Percentiles rank a stretch among this genome's conserved stretches.
These are phyloP conservation scores for Turnix velox DNA, from an alignment of 2,113 vertebrate species.

Conservation along the genomic window DNA sequence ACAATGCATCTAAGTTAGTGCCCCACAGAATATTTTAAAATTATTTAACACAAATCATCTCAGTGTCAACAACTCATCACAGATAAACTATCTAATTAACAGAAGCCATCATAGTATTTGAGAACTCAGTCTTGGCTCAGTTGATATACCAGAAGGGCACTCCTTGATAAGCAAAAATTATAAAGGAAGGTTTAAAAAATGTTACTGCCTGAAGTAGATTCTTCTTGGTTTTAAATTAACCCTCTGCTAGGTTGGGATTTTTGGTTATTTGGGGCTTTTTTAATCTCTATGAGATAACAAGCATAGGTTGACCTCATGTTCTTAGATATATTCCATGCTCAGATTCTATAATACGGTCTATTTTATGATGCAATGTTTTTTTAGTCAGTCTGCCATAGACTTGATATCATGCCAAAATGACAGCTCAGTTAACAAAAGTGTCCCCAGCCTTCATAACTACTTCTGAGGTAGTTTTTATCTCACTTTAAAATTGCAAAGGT, in stretches of 20 bases:
- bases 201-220: slow-evolving; percentile 72
- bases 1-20: slow-evolving; percentile 75
- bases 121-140: slow-evolving; percentile 83
- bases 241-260: slow-evolving; percentile 56
- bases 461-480: slow-evolving; percentile 39
- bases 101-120: slow-evolving; percentile 83
- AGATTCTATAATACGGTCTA: slow-evolving; percentile 24
- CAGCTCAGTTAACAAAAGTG: slow-evolving; percentile 68
- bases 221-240: slow-evolving; percentile 75
- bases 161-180: slow-evolving; percentile 82
- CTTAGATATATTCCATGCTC: slow-evolving; percentile 39
- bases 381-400: slow-evolving; percentile 2
- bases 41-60: slow-evolving; percentile 83
- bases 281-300: slow-evolving; percentile 4
- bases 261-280: neutral
- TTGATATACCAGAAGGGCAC: slow-evolving; percentile 81
- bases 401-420: slow-evolving; percentile 37
- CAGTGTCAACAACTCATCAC: slow-evolving; percentile 83
- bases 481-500: slow-evolving; percentile 26
- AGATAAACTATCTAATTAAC: slow-evolving; percentile 84
- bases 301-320: neutral
- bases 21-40: slow-evolving; percentile 81
- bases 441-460: slow-evolving; percentile 29
- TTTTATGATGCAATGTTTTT: slow-evolving; percentile 53
- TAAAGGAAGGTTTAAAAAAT: slow-evolving; percentile 76